These are phyloP conservation scores for Trinorchestia longiramus DNA, from an alignment of 1,140 invertebrate species.

Conservation along the genomic window DNA sequence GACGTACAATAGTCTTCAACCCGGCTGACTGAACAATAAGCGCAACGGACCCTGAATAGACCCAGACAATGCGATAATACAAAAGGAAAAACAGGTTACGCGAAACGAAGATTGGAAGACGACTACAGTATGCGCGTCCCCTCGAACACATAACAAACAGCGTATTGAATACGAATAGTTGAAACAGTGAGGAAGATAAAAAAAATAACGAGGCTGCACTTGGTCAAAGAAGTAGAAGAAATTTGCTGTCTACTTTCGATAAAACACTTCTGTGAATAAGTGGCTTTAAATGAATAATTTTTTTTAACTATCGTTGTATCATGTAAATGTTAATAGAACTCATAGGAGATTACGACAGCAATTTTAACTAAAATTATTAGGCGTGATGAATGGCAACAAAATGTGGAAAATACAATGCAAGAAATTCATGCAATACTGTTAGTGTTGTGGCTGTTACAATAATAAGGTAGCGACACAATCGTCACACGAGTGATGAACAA, in stretches of 20 bases:
- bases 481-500: no score
- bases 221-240: neutral
- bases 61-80: no score
- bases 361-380: neutral
- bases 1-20: no score
- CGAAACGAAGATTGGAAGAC: neutral
- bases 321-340: neutral
- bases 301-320: neutral
- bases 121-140: neutral
- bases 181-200: neutral
- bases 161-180: neutral
- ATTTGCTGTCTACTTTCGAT: neutral
- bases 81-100: neutral
- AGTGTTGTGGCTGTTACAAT: neutral
- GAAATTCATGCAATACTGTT: neutral
- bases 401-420: neutral
- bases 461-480: neutral
- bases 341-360: neutral
- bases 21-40: no score
- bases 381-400: neutral
- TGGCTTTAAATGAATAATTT: neutral
- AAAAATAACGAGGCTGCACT: neutral
- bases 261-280: neutral
- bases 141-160: no score
- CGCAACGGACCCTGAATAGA: no score